Base-by-base conservation (phyloP, 2,797 vertebrate species). In the Lacerta agilis region DNA sequence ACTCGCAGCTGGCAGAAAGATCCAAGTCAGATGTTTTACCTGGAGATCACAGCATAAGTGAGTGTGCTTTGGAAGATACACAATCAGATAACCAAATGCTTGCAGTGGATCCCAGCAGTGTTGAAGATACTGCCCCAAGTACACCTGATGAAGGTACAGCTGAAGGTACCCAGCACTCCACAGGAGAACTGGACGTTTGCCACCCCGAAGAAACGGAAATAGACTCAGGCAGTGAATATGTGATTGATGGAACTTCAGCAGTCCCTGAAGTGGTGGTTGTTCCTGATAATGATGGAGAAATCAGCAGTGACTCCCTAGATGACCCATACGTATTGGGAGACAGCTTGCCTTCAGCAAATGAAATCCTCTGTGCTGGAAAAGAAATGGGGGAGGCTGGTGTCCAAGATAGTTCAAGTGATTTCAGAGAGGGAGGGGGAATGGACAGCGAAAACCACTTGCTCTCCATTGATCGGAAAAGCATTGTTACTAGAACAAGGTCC, bases 401-500 rank as follows among this genome's bases (percentile, higher is more conserved):
- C n/a, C 73, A 49, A 2, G 87, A 86, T 1, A 3, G 76, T 10
- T 82, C 58, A 29, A 86, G 82, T 66, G 90, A 90, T 89, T 93
- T 88, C 8, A 92, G 66, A 77, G 95, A 92, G 61, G 95, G 94
- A 79, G 66, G 49, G 79, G 79, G 90, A 73, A 93, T 76, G 0
- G 97, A 98, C 80, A 89, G 83, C 5, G 97, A 97, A 90, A 96
- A 94, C 23, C 95, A 93, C 92, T 95, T 97, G 90, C 95, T 97
- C 79, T 93, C 96, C 43, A 61, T 95, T 8, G 96, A 97, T 90
- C 96, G 91, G 89, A 98, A 97, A 94, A 96, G 91, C 82, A 86
- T 95, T 58, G 97, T 97, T 89, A 95, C 95, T 1, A 97, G 98
- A 94, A 98, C 98, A 82, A 95, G 97, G 87, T 98, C 98, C 0